These are phyloP conservation scores for Ceratina australensis DNA, from an alignment of 1,140 invertebrate genomes.

Conservation along the genomic window DNA sequence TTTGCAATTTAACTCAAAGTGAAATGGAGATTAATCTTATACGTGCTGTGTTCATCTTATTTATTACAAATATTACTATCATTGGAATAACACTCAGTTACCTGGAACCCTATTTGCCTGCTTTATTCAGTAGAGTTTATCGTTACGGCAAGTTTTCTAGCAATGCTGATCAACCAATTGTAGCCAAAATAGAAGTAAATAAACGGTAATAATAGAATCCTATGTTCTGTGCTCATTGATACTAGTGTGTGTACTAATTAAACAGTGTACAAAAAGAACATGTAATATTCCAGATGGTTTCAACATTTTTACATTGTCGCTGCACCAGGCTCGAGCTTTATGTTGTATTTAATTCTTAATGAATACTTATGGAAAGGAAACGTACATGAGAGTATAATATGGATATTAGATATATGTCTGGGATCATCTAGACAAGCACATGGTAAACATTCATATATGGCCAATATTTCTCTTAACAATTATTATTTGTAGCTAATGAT, in stretches of 20 bases:
- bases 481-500: too few species aligned
- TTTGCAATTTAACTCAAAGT: too few species aligned
- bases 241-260: neutral
- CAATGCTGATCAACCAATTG: conserved; percentile 77
- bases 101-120: conserved; percentile 83
- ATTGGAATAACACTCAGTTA: conserved; percentile 82
- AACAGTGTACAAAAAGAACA: neutral
- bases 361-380: conserved; percentile 77
- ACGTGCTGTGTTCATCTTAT: conserved; percentile 80
- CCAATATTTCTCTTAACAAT: too few species aligned
- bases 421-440: conserved; percentile 78
- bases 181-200: conserved; percentile 83
- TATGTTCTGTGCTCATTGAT: neutral
- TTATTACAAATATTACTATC: conserved; percentile 78
- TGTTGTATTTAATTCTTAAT: conserved; percentile 77
- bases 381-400: conserved; percentile 77
- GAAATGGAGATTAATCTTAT: conserved; percentile 79
- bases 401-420: conserved; percentile 79
- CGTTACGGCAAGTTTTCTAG: conserved; percentile 86
- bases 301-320: conserved; percentile 87
- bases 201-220: conserved; percentile 79
- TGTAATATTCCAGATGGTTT: conserved; percentile 81
- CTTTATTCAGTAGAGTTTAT: conserved; percentile 81
- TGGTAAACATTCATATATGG: conserved; percentile 66
- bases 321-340: conserved; percentile 78